These are phyloP conservation scores for Sterna hirundo DNA, from an alignment of 2,113 vertebrate genomes.

Conservation along the genomic window DNA sequence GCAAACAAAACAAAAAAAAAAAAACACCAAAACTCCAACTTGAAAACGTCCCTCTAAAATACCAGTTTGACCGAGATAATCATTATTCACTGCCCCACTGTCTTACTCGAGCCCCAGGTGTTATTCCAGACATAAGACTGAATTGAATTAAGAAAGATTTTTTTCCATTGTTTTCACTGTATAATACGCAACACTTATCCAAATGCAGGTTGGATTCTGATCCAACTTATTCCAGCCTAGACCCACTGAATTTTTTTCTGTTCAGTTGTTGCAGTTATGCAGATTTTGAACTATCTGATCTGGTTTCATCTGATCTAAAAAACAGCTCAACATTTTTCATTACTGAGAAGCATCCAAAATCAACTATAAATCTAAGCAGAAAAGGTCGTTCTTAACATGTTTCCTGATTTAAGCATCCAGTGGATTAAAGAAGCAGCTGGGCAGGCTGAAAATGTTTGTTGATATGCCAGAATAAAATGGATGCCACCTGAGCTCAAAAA, in stretches of 20 bases:
- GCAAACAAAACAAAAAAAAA: not conserved
- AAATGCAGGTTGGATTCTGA: not conserved
- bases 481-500: constrained; percentile 30
- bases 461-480: constrained; percentile 9
- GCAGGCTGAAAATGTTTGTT: constrained; percentile 42
- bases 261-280: not conserved
- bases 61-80: not conserved
- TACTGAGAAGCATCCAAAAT: not conserved
- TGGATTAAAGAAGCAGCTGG: constrained; percentile 27
- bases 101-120: not conserved
- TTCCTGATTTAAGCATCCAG: constrained; percentile 15
- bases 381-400: constrained; percentile 31
- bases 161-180: not conserved
- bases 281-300: not conserved
- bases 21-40: not conserved
- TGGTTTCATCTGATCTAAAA: not conserved
- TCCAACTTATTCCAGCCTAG: not conserved
- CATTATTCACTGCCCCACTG: not conserved
- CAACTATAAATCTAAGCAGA: not conserved
- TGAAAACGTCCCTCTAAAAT: not conserved
- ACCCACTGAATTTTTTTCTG: not conserved
- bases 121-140: not conserved
- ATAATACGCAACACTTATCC: not conserved
- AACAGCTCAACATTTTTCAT: not conserved
- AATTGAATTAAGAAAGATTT: not conserved